Base-by-base conservation (phyloP, 2,888 invertebrate species). In the Allophyes oxyacanthae region DNA sequence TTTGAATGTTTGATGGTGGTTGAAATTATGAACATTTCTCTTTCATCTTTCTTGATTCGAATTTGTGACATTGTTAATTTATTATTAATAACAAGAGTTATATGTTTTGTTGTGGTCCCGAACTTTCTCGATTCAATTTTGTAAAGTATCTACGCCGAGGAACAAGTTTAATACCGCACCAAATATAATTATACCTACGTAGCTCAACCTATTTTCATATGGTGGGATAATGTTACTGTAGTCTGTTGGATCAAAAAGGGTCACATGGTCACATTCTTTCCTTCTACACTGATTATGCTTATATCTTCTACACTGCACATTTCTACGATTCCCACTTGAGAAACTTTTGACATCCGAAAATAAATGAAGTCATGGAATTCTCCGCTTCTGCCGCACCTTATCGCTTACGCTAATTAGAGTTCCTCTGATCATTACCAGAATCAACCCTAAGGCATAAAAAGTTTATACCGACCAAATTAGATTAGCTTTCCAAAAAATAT, bases 401-500 rank as follows among this genome's bases (percentile, higher is more conserved):
- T 3, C 13, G 15, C 20, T 25, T 26, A 43, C 5, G 8, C 36
- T 46, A 52, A 44, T 67, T 46, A 20, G 7, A 41, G 20, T 2
- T 0, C 8, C 6, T 15, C 28, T 28, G 13, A 34, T 54, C 14
- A 63, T 56, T 26, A 51, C 30, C 33, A 41, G 8, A 41, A 51
- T 42, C 34, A 28, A 26, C 10, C 10, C 3, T 0, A 41, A n/a
- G 14, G 9, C n/a, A 61, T 37, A 41, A 70, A 63, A 57, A 56
- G 41, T 40, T 51, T 14, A 50, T 26, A 25, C 11, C 28, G n/a
- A 7, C 38, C 38, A 64, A 66, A 58, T 64, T 58, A 25, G 51
- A 69, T 66, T 49, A 56, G 33, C 34, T 33, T 3, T 11, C 48
- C 20, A 32, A 64, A 71, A 67, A 69, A 60, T 11, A 13, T 11